Percentiles rank a stretch among this genome's conserved stretches.
Evolutionary conservation across 2,888 invertebrate genomes (phyloP).

Genomic region (Eudemis profundana): DNA sequence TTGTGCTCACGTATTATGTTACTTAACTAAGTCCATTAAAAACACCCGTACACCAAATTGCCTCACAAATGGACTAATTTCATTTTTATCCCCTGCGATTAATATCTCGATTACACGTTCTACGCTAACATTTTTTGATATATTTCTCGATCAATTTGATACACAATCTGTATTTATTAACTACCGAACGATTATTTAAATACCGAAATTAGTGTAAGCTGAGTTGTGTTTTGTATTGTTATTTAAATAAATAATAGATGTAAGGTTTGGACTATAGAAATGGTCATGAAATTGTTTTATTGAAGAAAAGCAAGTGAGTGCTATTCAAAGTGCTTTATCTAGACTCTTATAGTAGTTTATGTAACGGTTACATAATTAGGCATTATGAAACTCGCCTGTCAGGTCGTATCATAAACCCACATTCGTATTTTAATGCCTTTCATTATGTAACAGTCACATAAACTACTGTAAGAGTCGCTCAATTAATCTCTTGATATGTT

Average conservation of each 20-base stretch:
- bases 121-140: constrained; percentile 22
- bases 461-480: too few relatives aligned
- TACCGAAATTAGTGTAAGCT: constrained; percentile 4
- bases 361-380: too few relatives aligned
- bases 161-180: not conserved
- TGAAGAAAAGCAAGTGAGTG: too few relatives aligned
- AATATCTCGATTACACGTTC: constrained; percentile 30
- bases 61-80: constrained; percentile 32
- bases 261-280: too few relatives aligned
- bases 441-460: too few relatives aligned
- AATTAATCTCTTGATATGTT: too few relatives aligned
- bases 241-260: constrained; percentile 27
- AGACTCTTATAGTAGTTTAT: too few relatives aligned
- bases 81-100: constrained; percentile 35
- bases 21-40: constrained; percentile 35
- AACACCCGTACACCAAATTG: constrained; percentile 34
- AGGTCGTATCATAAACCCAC: too few relatives aligned
- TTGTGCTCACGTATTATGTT: not conserved
- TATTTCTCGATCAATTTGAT: constrained; percentile 27
- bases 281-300: too few relatives aligned
- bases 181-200: constrained; percentile 5
- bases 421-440: too few relatives aligned
- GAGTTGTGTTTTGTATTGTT: not conserved
- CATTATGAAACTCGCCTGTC: too few relatives aligned
- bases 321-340: too few relatives aligned